phyloP scores from a whole-genome alignment of 2,797 vertebrate genomes.

The Ptychadena robeensis region DNA sequence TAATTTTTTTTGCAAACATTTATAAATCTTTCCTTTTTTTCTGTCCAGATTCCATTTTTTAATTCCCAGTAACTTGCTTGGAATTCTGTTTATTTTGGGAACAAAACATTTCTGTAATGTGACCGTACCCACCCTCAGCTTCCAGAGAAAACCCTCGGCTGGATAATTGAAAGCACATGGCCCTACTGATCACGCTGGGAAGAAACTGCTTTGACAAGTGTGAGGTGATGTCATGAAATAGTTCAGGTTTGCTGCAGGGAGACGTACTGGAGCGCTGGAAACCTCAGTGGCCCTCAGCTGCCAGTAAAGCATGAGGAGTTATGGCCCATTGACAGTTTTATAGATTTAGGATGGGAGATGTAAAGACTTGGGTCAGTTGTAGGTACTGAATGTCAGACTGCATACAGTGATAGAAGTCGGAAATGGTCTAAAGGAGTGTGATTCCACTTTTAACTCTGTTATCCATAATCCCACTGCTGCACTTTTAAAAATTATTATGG shows the following conservation, averaged over 20 bases:
- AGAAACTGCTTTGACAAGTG: constrained; percentile 55
- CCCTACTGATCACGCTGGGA: constrained; percentile 10
- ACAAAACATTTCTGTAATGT: constrained; percentile 1
- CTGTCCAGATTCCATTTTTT: neutral
- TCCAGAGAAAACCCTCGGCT: neutral
- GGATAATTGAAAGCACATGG: constrained; percentile 44
- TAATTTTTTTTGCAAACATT: neutral
- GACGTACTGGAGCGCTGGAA: constrained; percentile 10
- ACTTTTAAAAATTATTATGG: no score
- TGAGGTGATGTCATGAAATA: constrained; percentile 54
- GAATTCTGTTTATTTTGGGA: constrained; percentile 27
- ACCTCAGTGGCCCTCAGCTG: constrained; percentile 37
- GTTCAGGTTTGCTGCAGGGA: constrained; percentile 32
- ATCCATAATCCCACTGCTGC: neutral
- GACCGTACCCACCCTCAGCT: constrained; percentile 6
- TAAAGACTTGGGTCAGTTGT: neutral
- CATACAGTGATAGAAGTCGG: neutral
- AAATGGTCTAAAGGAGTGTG: neutral
- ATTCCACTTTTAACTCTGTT: neutral
- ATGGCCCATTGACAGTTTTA: constrained; percentile 44
- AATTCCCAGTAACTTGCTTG: neutral
- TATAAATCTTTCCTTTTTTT: constrained; percentile 2
- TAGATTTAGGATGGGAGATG: constrained; percentile 25
- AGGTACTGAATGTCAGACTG: constrained; percentile 2
- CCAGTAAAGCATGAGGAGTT: constrained; percentile 31